Base-by-base conservation (phyloP, 2,888 invertebrate genomes). In the Pediacus dermestoides region DNA sequence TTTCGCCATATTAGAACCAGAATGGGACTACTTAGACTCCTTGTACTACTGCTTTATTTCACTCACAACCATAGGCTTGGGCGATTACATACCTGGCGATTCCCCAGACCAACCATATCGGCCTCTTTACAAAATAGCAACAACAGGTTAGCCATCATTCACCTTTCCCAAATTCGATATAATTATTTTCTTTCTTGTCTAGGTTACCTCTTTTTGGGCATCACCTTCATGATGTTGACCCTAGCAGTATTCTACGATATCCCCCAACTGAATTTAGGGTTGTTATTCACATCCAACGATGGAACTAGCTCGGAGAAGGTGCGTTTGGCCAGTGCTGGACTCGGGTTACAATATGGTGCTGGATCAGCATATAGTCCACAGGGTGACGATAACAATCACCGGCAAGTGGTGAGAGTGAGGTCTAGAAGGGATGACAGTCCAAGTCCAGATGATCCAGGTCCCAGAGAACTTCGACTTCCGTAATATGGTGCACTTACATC, bases 31-130 rank as follows among this genome's bases (percentile, higher is more conserved):
- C 66, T 72, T 92, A 49, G 92, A 92, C 71, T 84, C 90, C 1
- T 77, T 92, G 61, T 92, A 92, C 70, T 92, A 89, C 70, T 91
- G 90, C 70, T 90, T 91, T 72, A 87, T 92, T 56, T 90, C 90
- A 8, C 72, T 92, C 48, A 90, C 91, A 13, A 91, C 91, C 45
- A 87, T 92, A 58, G 88, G 91, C 8, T 75, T 92, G 2, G 91
- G 91, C 0, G 92, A 92, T 70, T 90, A 88, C 70, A 88, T 91
- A 49, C 91, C 91, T 0, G 88, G 88, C 0, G 89, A 90, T 61
- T 75, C 80, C 6, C 80, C 83, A 0, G 77, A 81, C 50, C 85
- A 88, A 63, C 76, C 77, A n/a, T 80, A 82, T 70, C 74, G 88
- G 26, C 83, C 88, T 1, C 52, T 89, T 9, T 92, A 92, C 70